Evolutionary conservation across 2,888 invertebrate genomes (phyloP).

Genomic region (Aleiodes testaceus): DNA sequence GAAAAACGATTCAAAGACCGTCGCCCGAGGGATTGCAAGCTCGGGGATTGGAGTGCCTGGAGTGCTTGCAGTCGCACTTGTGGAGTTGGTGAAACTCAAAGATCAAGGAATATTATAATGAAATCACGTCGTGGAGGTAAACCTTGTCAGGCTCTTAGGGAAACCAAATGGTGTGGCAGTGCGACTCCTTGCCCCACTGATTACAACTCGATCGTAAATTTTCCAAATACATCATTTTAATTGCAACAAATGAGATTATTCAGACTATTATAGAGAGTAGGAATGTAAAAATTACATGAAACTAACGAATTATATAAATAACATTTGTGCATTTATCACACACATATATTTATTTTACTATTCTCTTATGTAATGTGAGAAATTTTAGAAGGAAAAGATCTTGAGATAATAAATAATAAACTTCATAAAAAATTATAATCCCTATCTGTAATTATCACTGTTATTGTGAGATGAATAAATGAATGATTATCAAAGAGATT

Average conservation of each 20-base stretch:
- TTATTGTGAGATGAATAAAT: constrained; percentile 13
- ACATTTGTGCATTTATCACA: no score
- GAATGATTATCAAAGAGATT: constrained; percentile 28
- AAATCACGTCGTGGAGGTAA: constrained; percentile 86
- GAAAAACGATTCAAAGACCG: constrained; percentile 67
- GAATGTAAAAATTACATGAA: no score
- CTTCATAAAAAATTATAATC: neutral
- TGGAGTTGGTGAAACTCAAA: constrained; percentile 90
- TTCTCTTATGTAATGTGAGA: no score
- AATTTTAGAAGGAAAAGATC: no score
- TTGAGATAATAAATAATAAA: no score
- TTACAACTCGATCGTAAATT: neutral
- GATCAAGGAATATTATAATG: constrained; percentile 84
- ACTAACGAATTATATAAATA: no score
- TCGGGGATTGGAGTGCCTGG: constrained; percentile 91
- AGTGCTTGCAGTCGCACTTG: constrained; percentile 90
- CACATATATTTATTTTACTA: no score
- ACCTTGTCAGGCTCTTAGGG: constrained; percentile 87
- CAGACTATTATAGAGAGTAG: neutral
- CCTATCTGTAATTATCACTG: neutral
- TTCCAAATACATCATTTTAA: neutral
- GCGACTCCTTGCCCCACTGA: constrained; percentile 78
- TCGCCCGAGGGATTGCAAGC: constrained; percentile 86
- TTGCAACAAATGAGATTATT: neutral
- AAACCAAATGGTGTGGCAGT: constrained; percentile 92